phyloP scores from a whole-genome alignment of 2,888 invertebrate genomes.

The Spilosoma lubricipeda region DNA sequence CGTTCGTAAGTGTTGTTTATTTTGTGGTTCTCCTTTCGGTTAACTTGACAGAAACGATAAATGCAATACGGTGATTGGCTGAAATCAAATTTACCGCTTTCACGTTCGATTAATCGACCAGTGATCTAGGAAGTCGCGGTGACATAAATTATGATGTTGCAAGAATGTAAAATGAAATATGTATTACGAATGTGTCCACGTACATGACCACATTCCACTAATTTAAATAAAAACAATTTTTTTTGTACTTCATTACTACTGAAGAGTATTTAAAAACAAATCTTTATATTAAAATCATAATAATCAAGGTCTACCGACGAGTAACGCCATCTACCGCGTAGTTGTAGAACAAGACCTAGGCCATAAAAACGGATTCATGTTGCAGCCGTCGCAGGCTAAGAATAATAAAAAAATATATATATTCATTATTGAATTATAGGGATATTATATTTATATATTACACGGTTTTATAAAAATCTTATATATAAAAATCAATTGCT shows the following conservation, averaged over 20 bases:
- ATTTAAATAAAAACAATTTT: background rate
- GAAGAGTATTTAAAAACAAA: background rate
- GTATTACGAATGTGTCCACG: background rate
- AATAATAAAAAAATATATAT: too few species aligned
- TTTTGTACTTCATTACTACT: background rate
- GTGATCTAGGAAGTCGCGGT: slow-evolving; percentile 66
- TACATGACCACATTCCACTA: background rate
- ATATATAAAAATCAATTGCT: too few species aligned
- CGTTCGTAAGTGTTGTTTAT: slow-evolving; percentile 55
- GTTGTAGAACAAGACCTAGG: background rate
- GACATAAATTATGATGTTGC: slow-evolving; percentile 31
- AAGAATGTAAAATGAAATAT: slow-evolving; percentile 4
- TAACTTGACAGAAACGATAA: slow-evolving; percentile 66
- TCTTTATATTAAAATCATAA: background rate
- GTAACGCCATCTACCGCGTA: slow-evolving; percentile 3
- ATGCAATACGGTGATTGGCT: slow-evolving; percentile 70
- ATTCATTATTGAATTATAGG: too few species aligned
- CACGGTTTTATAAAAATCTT: too few species aligned
- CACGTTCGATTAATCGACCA: slow-evolving; percentile 62
- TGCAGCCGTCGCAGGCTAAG: too few species aligned
- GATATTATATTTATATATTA: too few species aligned
- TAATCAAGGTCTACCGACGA: background rate
- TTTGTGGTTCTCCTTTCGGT: slow-evolving; percentile 26
- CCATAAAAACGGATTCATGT: too few species aligned
- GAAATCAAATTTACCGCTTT: slow-evolving; percentile 73